Evolutionary conservation across 2,797 vertebrate species (phyloP).

Genomic region (Micromesistius poutassou): DNA sequence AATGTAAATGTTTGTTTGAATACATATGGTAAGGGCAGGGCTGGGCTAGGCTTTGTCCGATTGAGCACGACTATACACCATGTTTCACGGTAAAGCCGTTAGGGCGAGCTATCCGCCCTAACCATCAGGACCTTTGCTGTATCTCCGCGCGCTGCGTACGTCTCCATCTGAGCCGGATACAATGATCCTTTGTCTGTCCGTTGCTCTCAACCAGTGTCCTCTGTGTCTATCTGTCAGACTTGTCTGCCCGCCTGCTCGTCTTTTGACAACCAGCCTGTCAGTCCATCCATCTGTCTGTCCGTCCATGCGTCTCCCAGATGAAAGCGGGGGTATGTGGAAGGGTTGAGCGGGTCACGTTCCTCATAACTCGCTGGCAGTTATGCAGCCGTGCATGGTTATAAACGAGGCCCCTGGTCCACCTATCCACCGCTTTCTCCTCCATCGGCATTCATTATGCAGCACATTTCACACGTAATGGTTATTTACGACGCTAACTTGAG

Average conservation of each 20-base stretch:
- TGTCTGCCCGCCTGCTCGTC: too few relatives aligned
- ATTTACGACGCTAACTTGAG: not conserved
- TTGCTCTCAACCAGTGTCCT: too few relatives aligned
- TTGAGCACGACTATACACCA: not conserved
- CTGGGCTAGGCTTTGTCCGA: not conserved
- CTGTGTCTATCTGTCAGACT: conserved; percentile 10
- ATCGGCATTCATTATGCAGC: not conserved
- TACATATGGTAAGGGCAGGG: not conserved
- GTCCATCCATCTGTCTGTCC: conserved; percentile 21
- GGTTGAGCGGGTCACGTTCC: too few relatives aligned
- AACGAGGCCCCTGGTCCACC: not conserved
- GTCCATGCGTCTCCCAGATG: not conserved
- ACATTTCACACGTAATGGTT: not conserved
- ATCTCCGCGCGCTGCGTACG: not conserved
- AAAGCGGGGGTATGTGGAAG: not conserved
- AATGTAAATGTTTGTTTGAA: not conserved
- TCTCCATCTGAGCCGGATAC: too few relatives aligned
- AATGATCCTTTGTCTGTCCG: too few relatives aligned
- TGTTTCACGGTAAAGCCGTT: not conserved
- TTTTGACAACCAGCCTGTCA: not conserved
- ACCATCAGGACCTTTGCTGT: not conserved
- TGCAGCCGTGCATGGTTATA: not conserved
- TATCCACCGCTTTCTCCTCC: not conserved
- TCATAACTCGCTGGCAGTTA: too few relatives aligned
- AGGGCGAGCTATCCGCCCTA: not conserved